Percentiles rank a stretch among this genome's conserved stretches.
These are phyloP conservation scores for Cheilosia urbana DNA, from an alignment of 2,888 invertebrate species.

Conservation along the genomic window DNA sequence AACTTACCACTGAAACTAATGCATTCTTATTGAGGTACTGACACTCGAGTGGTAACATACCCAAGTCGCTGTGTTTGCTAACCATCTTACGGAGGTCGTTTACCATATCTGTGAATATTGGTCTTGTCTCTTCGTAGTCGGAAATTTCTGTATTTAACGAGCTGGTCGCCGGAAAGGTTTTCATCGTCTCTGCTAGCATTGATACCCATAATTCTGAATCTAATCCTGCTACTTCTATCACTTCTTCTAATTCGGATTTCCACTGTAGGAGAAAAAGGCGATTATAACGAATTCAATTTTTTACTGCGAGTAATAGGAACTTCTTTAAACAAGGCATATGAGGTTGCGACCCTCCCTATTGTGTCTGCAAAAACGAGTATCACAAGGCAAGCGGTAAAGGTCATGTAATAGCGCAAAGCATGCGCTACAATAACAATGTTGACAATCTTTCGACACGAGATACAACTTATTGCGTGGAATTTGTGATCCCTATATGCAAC, in stretches of 20 bases:
- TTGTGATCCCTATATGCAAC: too few relatives aligned
- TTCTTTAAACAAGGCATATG: too few relatives aligned
- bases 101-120: slow-evolving; percentile 95
- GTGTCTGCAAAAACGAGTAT: too few relatives aligned
- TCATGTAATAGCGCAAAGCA: too few relatives aligned
- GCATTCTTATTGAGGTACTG: slow-evolving; percentile 98
- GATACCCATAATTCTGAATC: slow-evolving; percentile 99
- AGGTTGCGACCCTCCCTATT: too few relatives aligned
- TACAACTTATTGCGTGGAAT: too few relatives aligned
- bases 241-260: slow-evolving; percentile 96
- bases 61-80: slow-evolving; percentile 92
- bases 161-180: slow-evolving; percentile 95
- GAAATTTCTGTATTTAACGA: slow-evolving; percentile 95
- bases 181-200: slow-evolving; percentile 97
- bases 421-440: too few relatives aligned
- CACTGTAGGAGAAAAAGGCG: slow-evolving; percentile 87
- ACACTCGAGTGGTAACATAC: slow-evolving; percentile 97
- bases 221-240: slow-evolving; percentile 95
- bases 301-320: too few relatives aligned
- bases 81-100: slow-evolving; percentile 92
- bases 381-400: too few relatives aligned
- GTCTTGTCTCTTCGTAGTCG: slow-evolving; percentile 94
- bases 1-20: slow-evolving; percentile 90
- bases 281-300: too few relatives aligned
- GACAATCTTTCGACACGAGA: too few relatives aligned